Conservation (phyloP, 2,888 invertebrate species). For the Drosophila nr. fundita region DNA sequence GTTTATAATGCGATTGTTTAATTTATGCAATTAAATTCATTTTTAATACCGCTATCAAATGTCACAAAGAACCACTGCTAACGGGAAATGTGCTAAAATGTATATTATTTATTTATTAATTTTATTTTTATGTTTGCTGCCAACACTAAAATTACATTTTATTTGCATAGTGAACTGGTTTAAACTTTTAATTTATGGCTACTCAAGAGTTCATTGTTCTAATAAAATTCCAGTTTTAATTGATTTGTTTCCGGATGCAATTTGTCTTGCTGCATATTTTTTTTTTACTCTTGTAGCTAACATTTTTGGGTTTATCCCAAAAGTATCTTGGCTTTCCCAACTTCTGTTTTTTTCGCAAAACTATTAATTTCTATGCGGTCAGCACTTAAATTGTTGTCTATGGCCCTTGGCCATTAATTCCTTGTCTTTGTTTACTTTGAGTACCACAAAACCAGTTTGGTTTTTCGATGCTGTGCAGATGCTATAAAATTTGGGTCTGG, state of each 20-base stretch:
- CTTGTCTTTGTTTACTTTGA: constrained; percentile 16
- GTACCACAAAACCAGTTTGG: constrained; percentile 47
- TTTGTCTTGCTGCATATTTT: constrained; percentile 11
- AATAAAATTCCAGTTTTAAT: constrained; percentile 4
- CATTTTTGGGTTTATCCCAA: constrained; percentile 4
- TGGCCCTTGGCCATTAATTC: constrained; percentile 26
- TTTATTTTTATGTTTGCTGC: background rate
- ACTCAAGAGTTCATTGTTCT: constrained; percentile 42
- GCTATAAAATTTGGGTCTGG: constrained; percentile 39
- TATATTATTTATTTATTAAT: background rate
- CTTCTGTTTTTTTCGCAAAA: background rate
- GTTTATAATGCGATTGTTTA: constrained; percentile 31
- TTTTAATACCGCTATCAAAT: constrained; percentile 29
- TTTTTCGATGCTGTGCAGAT: constrained; percentile 13
- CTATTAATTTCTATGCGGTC: background rate
- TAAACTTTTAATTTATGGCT: constrained; percentile 1
- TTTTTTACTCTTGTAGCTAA: background rate
- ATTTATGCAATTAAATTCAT: constrained; percentile 53
- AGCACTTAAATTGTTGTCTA: constrained; percentile 9
- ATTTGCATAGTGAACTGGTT: constrained; percentile 19
- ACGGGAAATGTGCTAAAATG: constrained; percentile 31
- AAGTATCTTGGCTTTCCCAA: constrained; percentile 6
- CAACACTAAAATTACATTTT: constrained; percentile 19
- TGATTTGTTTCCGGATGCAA: constrained; percentile 9
- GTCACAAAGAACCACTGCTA: constrained; percentile 15